Conservation (phyloP, 2,113 vertebrate genomes). For the Chloropsis cyanopogon region DNA sequence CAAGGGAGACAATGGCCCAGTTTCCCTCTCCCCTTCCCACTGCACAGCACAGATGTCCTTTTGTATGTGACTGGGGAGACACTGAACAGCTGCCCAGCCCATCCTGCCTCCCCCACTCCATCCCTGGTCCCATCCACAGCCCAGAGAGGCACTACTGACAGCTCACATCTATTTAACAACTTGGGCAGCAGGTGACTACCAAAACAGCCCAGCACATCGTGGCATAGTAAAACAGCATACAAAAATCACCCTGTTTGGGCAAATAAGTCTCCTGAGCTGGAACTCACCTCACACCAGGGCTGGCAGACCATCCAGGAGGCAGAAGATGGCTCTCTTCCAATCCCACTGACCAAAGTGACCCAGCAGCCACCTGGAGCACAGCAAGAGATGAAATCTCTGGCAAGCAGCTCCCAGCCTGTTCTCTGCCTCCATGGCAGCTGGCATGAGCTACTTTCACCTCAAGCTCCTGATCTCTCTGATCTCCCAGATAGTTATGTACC, state of each 20-base stretch:
- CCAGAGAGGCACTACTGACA: neutral
- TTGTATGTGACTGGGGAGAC: neutral
- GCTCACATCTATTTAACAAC: neutral
- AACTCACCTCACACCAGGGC: slow-evolving; percentile 1
- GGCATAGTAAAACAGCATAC: neutral
- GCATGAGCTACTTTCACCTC: neutral
- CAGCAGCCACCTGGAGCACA: slow-evolving; percentile 16
- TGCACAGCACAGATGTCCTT: neutral
- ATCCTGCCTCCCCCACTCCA: neutral
- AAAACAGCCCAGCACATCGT: neutral
- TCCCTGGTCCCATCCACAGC: neutral
- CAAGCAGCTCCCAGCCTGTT: neutral
- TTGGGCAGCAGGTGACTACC: neutral
- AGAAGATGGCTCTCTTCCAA: neutral
- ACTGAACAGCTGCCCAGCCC: neutral
- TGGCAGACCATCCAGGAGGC: neutral
- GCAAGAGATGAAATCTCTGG: neutral
- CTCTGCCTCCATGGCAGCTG: neutral
- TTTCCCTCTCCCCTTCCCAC: neutral
- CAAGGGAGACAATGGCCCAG: neutral
- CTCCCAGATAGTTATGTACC: neutral
- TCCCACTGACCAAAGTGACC: neutral
- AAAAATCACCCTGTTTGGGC: neutral
- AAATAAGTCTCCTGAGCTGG: neutral
- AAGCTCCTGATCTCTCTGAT: neutral